phyloP scores from a whole-genome alignment of 2,888 invertebrate genomes.

The Taenaris catops region DNA sequence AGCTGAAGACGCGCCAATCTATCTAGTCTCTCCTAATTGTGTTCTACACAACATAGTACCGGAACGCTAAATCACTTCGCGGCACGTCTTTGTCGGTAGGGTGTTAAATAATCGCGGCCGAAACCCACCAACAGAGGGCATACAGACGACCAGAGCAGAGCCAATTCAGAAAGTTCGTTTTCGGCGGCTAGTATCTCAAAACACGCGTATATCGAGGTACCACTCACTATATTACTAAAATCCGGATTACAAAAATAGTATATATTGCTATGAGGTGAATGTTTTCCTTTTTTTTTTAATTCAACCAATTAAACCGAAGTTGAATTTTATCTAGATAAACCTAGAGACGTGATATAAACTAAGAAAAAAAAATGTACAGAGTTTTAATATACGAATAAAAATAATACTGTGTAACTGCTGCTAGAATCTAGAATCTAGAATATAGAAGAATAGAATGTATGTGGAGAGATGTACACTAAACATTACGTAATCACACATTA shows the following conservation, averaged over 20 bases:
- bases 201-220: too few species aligned
- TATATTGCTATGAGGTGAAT: conserved; percentile 24
- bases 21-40: too few species aligned
- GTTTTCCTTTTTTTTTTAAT: conserved; percentile 21
- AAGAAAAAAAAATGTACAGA: conserved; percentile 66
- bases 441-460: conserved; percentile 60
- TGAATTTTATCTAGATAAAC: conserved; percentile 54
- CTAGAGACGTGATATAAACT: conserved; percentile 59
- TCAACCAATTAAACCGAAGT: conserved; percentile 30
- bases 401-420: conserved; percentile 76
- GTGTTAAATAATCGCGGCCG: too few species aligned
- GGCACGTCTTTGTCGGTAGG: too few species aligned
- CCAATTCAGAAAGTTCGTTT: too few species aligned
- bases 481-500: conserved; percentile 12
- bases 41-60: too few species aligned
- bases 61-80: too few species aligned
- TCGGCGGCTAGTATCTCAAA: too few species aligned
- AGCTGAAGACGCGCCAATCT: too few species aligned
- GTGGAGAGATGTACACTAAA: conserved; percentile 36
- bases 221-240: conserved; percentile 12
- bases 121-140: too few species aligned
- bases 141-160: too few species aligned
- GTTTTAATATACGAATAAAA: conserved; percentile 56
- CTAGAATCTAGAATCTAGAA: too few species aligned
- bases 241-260: conserved; percentile 16